Evolutionary conservation across 2,888 invertebrate species (phyloP), one percentile per base, ranked within the genome.

Genomic region (Heliconius charithonia): DNA sequence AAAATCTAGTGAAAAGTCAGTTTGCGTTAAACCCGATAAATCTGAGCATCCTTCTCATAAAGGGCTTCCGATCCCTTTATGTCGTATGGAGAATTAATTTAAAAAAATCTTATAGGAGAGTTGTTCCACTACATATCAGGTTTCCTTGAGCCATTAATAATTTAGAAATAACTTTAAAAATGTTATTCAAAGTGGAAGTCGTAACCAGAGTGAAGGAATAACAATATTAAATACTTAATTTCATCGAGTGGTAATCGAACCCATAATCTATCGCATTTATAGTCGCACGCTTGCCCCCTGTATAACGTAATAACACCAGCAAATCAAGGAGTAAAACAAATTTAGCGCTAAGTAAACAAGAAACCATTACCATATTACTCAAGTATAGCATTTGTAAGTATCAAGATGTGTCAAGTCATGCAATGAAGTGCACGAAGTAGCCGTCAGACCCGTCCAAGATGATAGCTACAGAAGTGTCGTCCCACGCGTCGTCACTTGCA

Each of bases 381-480:
- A 72, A 81, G 77, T 78, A 76, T 75, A 76, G 79, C 70, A 81
- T 77, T 70, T 77, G 75, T 74, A 63, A 79, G 72, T 77, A 81
- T 79, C 81, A 45, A 51, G 74, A 75, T 71, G 78, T 73, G 81
- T 82, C 82, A 81, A 81, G 81, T 82, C 79, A 81, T 79, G 79
- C 82, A 79, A 83, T 78, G 77, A 81, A 72, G 82, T 80, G 81
- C 84, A 85, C 85, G 83, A 83, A 83, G 86, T 81, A 85, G 84
- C 84, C 78, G 81, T 69, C 78, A 80, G 81, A 84, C 83, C 80
- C 81, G 82, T 83, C 78, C 67, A 77, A 71, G 81, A 80, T 82
- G 83, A 82, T 81, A 82, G 81, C 81, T 75, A 32, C 72, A 73
- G 32, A 79, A 82, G 82, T 82, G 82, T 82, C 83, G 65, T 74